Base-by-base conservation (phyloP, 2,113 vertebrate species). In the Ginglymostoma cirratum region DNA sequence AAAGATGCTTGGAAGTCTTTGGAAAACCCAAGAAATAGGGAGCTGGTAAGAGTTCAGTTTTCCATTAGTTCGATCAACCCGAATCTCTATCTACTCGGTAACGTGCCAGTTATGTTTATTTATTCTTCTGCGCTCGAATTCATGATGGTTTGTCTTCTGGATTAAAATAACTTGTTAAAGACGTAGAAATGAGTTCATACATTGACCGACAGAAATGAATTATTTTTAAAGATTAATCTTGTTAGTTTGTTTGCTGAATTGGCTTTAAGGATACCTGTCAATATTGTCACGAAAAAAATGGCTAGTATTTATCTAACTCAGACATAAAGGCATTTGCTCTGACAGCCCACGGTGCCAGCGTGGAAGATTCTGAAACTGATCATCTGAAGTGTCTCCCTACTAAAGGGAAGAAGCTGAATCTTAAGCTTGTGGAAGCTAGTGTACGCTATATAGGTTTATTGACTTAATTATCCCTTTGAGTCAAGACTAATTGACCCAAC, bases 1-100 rank as follows among this genome's bases (percentile, higher is more conserved):
- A 96, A 96, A 94, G 97, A 97, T 85, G 97, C 96, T 72, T 98
- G 97, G 97, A 98, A 98, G 78, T 96, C 98, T 89, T 96, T 98
- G 94, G 97, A 97, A 96, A 97, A 97, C 48, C 97, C 97, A 48
- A 97, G 97, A 96, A 98, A 98, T 96, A 96, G 97, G 96, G 97
- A 97, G 8, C 96, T 98, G 97, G 98, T 98, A 97, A 98, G 97
- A 94, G 76, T 93, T 96, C 52, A 96, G n/a, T 45, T 38, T 45
- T 70, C 21, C 38, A 2, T 42, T 48, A 27, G 42, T 45, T 94
- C 6, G 23, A 69, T 45, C 67, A 42, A 15, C 5, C 42, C 12
- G 27, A 8, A 42, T 89, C 23, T 24, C 19, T 42, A 4, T 34
- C 0, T 55, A 8, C 80, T 42, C 80, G 80, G 76, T 15, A 38